These are phyloP conservation scores for Eupithecia subfuscata DNA, from an alignment of 2,888 invertebrate genomes.

Conservation along the genomic window DNA sequence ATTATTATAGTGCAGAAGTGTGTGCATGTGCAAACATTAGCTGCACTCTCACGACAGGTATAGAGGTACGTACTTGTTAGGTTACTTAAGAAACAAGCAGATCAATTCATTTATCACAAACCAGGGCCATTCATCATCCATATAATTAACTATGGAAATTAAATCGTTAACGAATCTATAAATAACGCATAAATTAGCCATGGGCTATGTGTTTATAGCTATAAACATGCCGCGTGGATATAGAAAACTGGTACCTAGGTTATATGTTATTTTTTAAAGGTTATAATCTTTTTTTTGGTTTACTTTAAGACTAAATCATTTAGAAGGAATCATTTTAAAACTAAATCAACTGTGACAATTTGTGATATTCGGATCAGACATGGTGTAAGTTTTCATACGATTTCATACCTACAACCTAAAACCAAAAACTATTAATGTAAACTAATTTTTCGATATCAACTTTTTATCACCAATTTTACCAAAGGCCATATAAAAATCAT, in stretches of 20 bases:
- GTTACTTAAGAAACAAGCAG: constrained; percentile 19
- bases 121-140: constrained; percentile 39
- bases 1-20: background rate
- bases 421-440: too few species aligned
- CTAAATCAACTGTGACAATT: too few species aligned
- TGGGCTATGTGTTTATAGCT: constrained; percentile 26
- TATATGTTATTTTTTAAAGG: background rate
- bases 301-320: too few species aligned
- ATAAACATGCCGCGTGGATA: background rate
- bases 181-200: constrained; percentile 12
- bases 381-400: too few species aligned
- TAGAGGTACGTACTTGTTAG: background rate
- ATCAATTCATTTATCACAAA: constrained; percentile 34
- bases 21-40: background rate
- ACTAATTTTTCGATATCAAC: background rate
- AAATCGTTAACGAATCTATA: constrained; percentile 27
- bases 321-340: too few species aligned
- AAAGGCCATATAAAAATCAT: background rate
- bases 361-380: too few species aligned
- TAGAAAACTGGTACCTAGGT: background rate
- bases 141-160: constrained; percentile 37
- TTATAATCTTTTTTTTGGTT: too few species aligned
- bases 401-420: too few species aligned
- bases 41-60: background rate
- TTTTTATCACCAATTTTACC: background rate